Conservation (phyloP, 2,113 vertebrate species). For the Piliocolobus tephrosceles region DNA sequence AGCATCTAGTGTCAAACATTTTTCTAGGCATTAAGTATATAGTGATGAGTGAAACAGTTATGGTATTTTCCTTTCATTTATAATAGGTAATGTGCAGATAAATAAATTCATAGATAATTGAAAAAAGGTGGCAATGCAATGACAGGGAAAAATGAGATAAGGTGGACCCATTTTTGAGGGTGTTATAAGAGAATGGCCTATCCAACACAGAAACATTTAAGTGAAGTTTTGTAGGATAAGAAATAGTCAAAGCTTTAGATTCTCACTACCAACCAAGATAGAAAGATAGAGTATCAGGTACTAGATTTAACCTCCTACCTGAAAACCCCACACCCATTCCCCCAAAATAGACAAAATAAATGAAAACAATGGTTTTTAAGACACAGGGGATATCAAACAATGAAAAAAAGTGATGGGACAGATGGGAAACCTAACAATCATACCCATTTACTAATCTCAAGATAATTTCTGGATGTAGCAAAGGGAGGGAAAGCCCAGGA, state of each 20-base stretch:
- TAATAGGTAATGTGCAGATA: background rate
- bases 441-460: background rate
- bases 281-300: background rate
- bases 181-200: background rate
- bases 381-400: background rate
- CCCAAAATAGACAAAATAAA: background rate
- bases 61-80: background rate
- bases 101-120: slow-evolving; percentile 21
- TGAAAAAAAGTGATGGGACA: background rate
- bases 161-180: background rate
- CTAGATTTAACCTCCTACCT: background rate
- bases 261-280: background rate
- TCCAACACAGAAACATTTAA: background rate
- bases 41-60: background rate
- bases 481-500: background rate
- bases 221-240: background rate
- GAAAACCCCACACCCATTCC: background rate
- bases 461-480: background rate
- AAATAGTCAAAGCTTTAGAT: background rate
- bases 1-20: background rate
- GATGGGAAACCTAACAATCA: background rate
- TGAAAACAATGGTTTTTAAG: slow-evolving; percentile 13
- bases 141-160: slow-evolving; percentile 4
- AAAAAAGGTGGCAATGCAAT: background rate
- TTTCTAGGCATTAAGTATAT: background rate